phyloP scores from a whole-genome alignment of 2,888 invertebrate genomes.

The Helleia helle region DNA sequence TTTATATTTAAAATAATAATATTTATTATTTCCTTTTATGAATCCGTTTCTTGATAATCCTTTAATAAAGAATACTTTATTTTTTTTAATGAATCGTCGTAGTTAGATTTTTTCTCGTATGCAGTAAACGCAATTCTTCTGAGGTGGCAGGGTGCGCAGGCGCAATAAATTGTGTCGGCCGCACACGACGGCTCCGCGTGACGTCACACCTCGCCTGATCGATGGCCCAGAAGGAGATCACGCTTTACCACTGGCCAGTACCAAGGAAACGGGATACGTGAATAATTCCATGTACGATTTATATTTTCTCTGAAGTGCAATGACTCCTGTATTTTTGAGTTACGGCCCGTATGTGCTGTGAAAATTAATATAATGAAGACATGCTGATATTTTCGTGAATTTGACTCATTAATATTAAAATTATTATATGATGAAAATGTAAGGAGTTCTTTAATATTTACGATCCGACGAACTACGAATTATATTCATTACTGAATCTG shows the following conservation, averaged over 20 bases:
- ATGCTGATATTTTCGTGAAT: slow-evolving; percentile 12
- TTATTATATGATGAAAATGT: too few relatives aligned
- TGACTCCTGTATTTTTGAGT: slow-evolving; percentile 67
- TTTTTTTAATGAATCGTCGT: slow-evolving; percentile 2
- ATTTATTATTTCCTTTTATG: too few relatives aligned
- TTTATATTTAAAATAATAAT: too few relatives aligned
- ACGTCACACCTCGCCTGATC: slow-evolving; percentile 72
- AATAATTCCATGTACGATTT: slow-evolving; percentile 57
- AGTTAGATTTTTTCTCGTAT: slow-evolving; percentile 14
- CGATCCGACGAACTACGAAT: too few relatives aligned
- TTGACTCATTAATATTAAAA: too few relatives aligned
- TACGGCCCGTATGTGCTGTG: too few relatives aligned
- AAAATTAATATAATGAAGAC: slow-evolving; percentile 39
- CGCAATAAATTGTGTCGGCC: slow-evolving; percentile 70
- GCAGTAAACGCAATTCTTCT: slow-evolving; percentile 31
- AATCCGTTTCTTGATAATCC: too few relatives aligned
- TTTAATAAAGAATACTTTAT: too few relatives aligned
- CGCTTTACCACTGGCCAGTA: slow-evolving; percentile 30
- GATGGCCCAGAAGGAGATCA: slow-evolving; percentile 57
- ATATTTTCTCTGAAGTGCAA: slow-evolving; percentile 64
- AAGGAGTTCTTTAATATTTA: too few relatives aligned
- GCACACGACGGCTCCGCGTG: slow-evolving; percentile 73
- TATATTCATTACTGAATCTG: too few relatives aligned
- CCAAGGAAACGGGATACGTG: slow-evolving; percentile 40
- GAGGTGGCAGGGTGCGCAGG: slow-evolving; percentile 54